Evolutionary conservation across 1,140 invertebrate species (phyloP).

Genomic region (Cataglyphis hispanica): DNA sequence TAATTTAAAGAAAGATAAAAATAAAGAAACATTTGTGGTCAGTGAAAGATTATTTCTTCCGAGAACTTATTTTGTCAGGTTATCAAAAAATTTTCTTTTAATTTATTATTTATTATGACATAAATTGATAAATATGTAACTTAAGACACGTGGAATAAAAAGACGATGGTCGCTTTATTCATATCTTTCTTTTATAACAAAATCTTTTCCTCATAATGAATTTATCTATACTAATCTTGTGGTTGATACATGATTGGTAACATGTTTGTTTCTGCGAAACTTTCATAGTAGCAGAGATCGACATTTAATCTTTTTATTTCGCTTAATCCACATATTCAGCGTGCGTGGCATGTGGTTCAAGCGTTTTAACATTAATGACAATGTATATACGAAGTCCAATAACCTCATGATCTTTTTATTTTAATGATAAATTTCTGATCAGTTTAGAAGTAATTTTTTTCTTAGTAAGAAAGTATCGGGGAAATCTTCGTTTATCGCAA

Average conservation of each 20-base stretch:
- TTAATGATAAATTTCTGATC: slow-evolving; percentile 12
- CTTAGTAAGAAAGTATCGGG: not conserved
- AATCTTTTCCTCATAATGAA: slow-evolving; percentile 1
- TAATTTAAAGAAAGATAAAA: no score
- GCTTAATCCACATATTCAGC: slow-evolving; percentile 69
- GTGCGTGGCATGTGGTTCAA: slow-evolving; percentile 44
- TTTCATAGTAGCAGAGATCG: slow-evolving; percentile 55
- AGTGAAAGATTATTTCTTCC: not conserved
- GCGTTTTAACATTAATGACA: slow-evolving; percentile 17
- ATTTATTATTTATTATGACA: not conserved
- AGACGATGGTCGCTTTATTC: slow-evolving; percentile 5
- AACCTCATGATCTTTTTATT: slow-evolving; percentile 23
- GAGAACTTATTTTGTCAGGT: not conserved
- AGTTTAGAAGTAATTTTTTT: not conserved
- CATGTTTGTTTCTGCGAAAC: slow-evolving; percentile 38
- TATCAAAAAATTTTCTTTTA: not conserved
- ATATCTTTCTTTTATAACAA: not conserved
- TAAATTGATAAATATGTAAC: slow-evolving; percentile 25
- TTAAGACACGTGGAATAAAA: slow-evolving; percentile 3
- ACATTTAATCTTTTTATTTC: slow-evolving; percentile 25
- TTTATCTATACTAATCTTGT: slow-evolving; percentile 21
- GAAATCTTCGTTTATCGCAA: not conserved
- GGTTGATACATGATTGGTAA: slow-evolving; percentile 1
- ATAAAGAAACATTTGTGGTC: not conserved
- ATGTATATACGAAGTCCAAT: not conserved